These are phyloP conservation scores for Diadumene lineata DNA, from an alignment of 92 coral and sea anemone species.

Conservation along the genomic window DNA sequence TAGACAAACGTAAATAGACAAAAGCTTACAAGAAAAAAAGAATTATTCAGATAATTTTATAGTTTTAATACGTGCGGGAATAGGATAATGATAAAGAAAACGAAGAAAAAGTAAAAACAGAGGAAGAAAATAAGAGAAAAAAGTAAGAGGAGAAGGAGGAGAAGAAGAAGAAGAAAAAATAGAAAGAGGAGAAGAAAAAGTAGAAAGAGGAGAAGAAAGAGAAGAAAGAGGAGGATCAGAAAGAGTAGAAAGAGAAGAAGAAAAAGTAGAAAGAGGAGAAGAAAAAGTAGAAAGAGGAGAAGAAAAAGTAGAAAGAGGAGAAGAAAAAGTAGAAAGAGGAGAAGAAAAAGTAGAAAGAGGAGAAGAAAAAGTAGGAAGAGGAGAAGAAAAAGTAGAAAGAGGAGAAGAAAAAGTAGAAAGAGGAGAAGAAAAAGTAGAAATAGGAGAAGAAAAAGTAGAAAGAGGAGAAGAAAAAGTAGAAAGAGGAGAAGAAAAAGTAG, in stretches of 20 bases:
- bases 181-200: constrained; percentile 20
- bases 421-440: constrained; percentile 1
- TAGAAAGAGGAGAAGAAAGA: neutral
- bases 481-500: neutral
- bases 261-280: constrained; percentile 7
- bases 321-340: constrained; percentile 16
- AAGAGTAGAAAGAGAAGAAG: constrained; percentile 19
- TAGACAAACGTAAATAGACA: neutral
- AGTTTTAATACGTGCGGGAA: no score
- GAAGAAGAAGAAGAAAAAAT: constrained; percentile 11
- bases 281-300: neutral
- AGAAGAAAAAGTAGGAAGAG: neutral
- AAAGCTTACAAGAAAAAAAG: neutral
- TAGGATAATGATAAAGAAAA: neutral
- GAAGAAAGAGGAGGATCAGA: neutral
- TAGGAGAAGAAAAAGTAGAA: constrained; percentile 17
- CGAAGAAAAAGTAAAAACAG: neutral
- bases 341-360: constrained; percentile 16
- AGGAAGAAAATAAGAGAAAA: neutral
- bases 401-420: constrained; percentile 12
- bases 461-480: constrained; percentile 10
- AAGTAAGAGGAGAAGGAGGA: constrained; percentile 12
- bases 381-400: neutral
- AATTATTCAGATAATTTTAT: no score
- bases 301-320: neutral